These are phyloP conservation scores for Xiphophorus birchmanni DNA, from an alignment of 2,797 vertebrate genomes.

Conservation along the genomic window DNA sequence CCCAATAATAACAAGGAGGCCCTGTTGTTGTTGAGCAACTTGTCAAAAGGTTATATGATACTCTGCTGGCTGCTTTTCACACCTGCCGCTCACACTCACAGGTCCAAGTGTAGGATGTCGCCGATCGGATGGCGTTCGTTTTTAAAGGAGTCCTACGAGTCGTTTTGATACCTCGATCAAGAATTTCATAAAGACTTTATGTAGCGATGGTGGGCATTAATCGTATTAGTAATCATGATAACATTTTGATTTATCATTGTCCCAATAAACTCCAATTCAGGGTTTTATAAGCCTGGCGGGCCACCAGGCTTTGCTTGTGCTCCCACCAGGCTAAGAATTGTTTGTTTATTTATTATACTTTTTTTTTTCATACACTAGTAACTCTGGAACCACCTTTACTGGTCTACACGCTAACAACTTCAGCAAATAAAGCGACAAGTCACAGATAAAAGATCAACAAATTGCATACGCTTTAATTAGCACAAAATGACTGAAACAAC, in stretches of 20 bases:
- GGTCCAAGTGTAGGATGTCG: constrained; percentile 42
- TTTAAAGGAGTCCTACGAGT: background rate
- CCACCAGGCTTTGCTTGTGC: no score
- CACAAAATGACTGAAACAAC: no score
- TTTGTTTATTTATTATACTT: no score
- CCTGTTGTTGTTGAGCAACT: constrained; percentile 70
- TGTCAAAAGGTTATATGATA: constrained; percentile 73
- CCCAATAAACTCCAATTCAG: background rate
- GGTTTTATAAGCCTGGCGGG: background rate
- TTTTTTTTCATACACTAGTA: no score
- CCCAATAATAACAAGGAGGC: constrained; percentile 73
- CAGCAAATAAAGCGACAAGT: no score
- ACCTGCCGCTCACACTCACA: constrained; percentile 67
- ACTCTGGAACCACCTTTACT: background rate
- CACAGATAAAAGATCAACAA: no score
- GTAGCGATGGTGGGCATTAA: no score
- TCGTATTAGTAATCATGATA: no score
- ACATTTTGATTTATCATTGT: no score
- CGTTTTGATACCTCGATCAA: background rate
- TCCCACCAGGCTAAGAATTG: no score
- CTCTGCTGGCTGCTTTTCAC: constrained; percentile 59
- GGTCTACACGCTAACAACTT: no score
- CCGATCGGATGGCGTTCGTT: background rate
- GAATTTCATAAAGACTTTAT: background rate
- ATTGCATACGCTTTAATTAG: no score